Base-by-base conservation (phyloP, 1,140 invertebrate genomes). In the Teleopsis dalmanni region DNA sequence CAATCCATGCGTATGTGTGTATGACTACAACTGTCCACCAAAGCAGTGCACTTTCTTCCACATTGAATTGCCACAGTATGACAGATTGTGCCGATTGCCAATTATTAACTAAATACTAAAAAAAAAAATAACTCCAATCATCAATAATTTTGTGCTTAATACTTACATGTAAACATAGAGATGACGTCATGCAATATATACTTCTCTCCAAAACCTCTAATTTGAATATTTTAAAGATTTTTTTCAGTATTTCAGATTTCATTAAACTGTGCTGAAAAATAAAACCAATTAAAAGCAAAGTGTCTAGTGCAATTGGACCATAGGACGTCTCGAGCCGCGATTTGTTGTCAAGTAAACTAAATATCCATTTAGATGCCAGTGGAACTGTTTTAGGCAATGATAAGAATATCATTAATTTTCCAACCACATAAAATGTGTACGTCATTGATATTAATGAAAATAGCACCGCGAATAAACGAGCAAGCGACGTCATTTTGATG, bases 1-100 rank as follows among this genome's bases (percentile, higher is more conserved):
- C 62, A 16, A 72, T 58, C 81, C 81, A 82, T 25, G 72, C 73
- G n/a, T 77, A 22, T 3, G 63, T 48, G 57, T 82, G 80, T 14
- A 76, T 53, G 6, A 63, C 47, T 6, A 67, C 58, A 54, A 77
- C 78, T 8, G 71, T 43, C 51, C 72, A 69, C 71, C 72, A 77
- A 4, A 76, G 27, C 35, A 58, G 53, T 37, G 63, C 53, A 52
- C 62, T 73, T 4, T 63, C 51, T 10, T 56, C 51, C 2, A 72
- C 71, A 51, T 76, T 58, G 9, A 78, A 51, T 48, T 75, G 68
- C 77, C 77, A 79, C 4, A 78, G 37, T 4, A 65, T 65, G 37
- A 72, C 48, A 45, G 69, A 71, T 14, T 72, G 57, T 13, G 72
- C 59, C 0, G 59, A 44, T 50, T 70, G 48, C 77, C 77, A 79